Evolutionary conservation across 1,140 invertebrate species (phyloP), one percentile per base, ranked within the genome.

Genomic region (Saccostrea glomerata): DNA sequence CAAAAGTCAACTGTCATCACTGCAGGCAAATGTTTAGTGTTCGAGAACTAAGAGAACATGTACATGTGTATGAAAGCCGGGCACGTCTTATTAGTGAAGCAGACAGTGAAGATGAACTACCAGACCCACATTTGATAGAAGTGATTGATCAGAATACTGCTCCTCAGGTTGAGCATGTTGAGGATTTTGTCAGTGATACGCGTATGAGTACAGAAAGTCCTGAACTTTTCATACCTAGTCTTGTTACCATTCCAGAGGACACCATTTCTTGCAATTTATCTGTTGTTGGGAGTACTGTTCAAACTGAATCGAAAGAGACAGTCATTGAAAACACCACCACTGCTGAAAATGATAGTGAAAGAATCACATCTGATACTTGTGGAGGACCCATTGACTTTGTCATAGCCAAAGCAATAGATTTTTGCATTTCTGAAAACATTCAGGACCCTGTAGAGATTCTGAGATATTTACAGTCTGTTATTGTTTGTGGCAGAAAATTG

Each of bases 391-490:
- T 88, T 54, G 25, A 85, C 47, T 60, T 66, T 85, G 66, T 82
- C 56, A 47, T 86, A 82, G 40, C 77, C 54, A 82, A 86, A 13
- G 30, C 40, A 17, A 87, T 89, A 23, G 30, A 66, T 12, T 85
- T 56, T 66, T 87, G 86, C 63, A 85, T 56, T 23, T 7, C 54
- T 60, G 56, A 86, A 25, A 40, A 55, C 40, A 87, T 87, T n/a
- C 54, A 70, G 25, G 54, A 90, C 58, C 89, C 87, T 58, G 85
- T 88, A 20, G 89, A 90, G 84, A 90, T 86, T 56, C 36, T 88
- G 17, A 73, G 85, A 84, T 86, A 90, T 54, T 30, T 86, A 47
- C 77, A 90, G 54, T 17, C n/a, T 23, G 82, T 55, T 9, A 70
- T 90, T 73, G 87, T 90, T 2, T 56, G 36, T 30, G 89, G 89